phyloP scores from a whole-genome alignment of 1,140 invertebrate genomes.

The Pseudomyrmex cubaensis region DNA sequence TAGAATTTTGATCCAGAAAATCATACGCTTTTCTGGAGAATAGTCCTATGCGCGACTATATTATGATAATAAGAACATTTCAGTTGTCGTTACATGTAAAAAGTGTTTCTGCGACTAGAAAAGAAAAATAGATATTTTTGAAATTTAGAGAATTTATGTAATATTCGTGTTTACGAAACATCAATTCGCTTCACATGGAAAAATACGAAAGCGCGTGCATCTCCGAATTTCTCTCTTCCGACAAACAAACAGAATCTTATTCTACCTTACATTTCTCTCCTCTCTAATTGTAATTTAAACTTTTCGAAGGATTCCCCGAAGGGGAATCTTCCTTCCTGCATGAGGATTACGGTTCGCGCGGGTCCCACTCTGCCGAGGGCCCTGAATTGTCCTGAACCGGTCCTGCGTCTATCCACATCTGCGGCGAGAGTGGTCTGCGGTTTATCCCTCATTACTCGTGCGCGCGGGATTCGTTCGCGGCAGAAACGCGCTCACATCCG shows the following conservation, averaged over 20 bases:
- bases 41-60: no score
- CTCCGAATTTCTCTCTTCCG: neutral
- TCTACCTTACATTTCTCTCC: neutral
- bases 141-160: no score
- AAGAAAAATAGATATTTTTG: neutral
- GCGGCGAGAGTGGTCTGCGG: constrained; percentile 67
- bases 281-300: neutral
- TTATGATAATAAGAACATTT: neutral
- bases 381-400: constrained; percentile 62
- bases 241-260: neutral
- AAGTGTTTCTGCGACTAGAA: neutral
- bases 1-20: neutral
- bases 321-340: constrained; percentile 22
- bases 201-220: no score
- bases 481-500: constrained; percentile 53
- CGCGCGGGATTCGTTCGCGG: constrained; percentile 72
- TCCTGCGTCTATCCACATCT: constrained; percentile 68
- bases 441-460: constrained; percentile 73
- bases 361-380: constrained; percentile 10
- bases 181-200: no score
- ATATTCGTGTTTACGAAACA: no score
- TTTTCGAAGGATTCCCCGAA: neutral
- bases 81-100: neutral
- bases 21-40: neutral
- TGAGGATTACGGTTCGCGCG: neutral